A percentile compares a stretch with the other conserved stretches of the same genome.
phyloP scores from a whole-genome alignment of 2,888 invertebrate species.

The Liposcelis brunnea region DNA sequence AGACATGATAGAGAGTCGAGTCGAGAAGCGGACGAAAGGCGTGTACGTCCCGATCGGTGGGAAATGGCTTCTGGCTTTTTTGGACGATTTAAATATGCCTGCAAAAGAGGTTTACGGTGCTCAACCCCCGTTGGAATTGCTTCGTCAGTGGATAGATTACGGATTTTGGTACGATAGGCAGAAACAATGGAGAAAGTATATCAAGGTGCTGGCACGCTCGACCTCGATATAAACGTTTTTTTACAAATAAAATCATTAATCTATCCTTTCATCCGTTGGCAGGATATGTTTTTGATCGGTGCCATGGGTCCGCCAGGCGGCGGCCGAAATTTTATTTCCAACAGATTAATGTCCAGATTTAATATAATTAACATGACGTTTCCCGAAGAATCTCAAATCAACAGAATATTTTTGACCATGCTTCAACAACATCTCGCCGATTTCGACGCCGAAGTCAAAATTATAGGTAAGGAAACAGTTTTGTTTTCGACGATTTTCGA shows the following conservation, averaged over 20 bases:
- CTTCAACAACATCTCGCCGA: conserved; percentile 56
- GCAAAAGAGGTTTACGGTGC: conserved; percentile 76
- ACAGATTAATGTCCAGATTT: conserved; percentile 62
- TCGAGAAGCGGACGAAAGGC: conserved; percentile 68
- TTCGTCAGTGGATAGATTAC: conserved; percentile 75
- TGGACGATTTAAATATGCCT: conserved; percentile 91
- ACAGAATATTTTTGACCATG: conserved; percentile 72
- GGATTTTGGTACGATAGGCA: conserved; percentile 76
- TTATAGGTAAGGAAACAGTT: conserved; percentile 38
- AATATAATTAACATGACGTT: conserved; percentile 62
- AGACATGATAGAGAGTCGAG: conserved; percentile 66
- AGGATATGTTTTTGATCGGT: conserved; percentile 60
- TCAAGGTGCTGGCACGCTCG: conserved; percentile 44
- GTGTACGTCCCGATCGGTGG: conserved; percentile 20
- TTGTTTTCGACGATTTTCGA: background rate
- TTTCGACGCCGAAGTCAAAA: conserved; percentile 65
- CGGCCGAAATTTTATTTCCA: conserved; percentile 60
- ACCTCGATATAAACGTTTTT: too few species aligned
- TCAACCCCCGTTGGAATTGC: conserved; percentile 71
- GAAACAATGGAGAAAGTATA: conserved; percentile 59
- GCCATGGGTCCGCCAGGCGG: conserved; percentile 82
- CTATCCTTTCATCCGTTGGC: conserved; percentile 6
- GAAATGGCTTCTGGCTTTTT: conserved; percentile 67
- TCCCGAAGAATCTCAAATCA: conserved; percentile 59
- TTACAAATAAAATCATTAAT: too few species aligned